Conservation (phyloP, 2,888 invertebrate genomes). For the Gymnocheta viridis region DNA sequence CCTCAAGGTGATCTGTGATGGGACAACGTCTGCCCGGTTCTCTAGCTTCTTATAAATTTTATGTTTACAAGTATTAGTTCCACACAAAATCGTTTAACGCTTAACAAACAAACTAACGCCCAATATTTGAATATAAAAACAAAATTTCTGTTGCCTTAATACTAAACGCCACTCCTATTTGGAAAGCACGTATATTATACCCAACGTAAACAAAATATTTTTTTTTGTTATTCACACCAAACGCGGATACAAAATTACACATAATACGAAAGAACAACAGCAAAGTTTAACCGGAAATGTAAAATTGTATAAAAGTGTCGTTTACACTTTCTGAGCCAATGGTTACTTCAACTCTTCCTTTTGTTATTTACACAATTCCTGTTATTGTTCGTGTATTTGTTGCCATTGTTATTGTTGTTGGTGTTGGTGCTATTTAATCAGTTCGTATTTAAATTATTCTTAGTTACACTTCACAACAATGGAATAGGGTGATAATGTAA, state of each 20-base stretch:
- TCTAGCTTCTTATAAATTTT: too few species aligned
- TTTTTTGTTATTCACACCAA: constrained; percentile 7
- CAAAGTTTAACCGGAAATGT: constrained; percentile 63
- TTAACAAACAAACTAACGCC: neutral
- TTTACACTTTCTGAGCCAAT: constrained; percentile 67
- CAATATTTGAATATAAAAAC: neutral
- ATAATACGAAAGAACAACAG: constrained; percentile 27
- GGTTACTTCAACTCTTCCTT: constrained; percentile 55
- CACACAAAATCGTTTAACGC: neutral
- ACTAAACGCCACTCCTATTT: neutral
- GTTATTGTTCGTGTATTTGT: constrained; percentile 31
- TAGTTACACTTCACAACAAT: neutral
- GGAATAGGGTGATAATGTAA: neutral
- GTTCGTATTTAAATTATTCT: constrained; percentile 3
- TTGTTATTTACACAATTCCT: constrained; percentile 47
- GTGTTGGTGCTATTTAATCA: constrained; percentile 2
- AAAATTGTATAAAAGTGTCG: constrained; percentile 68
- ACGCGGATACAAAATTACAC: constrained; percentile 42
- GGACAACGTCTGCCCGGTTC: too few species aligned
- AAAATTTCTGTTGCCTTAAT: constrained; percentile 9
- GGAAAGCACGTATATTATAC: neutral
- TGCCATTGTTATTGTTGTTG: constrained; percentile 28
- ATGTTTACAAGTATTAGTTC: too few species aligned
- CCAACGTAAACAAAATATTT: neutral
- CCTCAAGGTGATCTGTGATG: too few species aligned